Conservation (phyloP, 2,888 invertebrate genomes). For the Phlogophora meticulosa region DNA sequence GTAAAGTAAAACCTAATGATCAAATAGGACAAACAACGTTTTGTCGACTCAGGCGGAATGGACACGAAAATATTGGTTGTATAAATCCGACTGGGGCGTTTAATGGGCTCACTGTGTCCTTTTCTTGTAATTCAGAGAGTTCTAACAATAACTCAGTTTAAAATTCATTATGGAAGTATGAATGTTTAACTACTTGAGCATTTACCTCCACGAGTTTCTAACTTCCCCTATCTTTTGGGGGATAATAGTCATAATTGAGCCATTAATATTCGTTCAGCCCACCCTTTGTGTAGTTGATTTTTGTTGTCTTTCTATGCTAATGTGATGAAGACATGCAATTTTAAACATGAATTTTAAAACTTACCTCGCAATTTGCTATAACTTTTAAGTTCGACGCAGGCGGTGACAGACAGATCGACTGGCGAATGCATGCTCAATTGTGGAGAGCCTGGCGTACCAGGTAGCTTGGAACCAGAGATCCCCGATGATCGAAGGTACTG, state of each 20-base stretch:
- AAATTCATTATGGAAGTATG: conserved; percentile 17
- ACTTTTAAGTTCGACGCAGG: conserved; percentile 69
- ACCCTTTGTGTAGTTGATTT: conserved; percentile 23
- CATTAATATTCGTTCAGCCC: conserved; percentile 33
- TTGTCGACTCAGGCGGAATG: no score
- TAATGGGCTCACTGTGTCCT: neutral
- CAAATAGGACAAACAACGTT: no score
- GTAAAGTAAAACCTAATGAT: no score
- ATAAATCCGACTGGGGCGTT: neutral
- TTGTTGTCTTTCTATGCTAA: conserved; percentile 17
- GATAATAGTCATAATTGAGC: conserved; percentile 44
- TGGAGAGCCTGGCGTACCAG: conserved; percentile 83
- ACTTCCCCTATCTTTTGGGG: conserved; percentile 34
- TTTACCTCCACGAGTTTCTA: conserved; percentile 8
- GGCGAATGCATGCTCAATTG: conserved; percentile 91
- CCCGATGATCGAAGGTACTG: conserved; percentile 94
- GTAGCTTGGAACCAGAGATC: conserved; percentile 89
- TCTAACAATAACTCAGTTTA: conserved; percentile 27
- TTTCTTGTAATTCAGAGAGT: neutral
- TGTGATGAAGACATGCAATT: conserved; percentile 25
- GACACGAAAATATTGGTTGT: no score
- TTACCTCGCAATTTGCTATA: conserved; percentile 22
- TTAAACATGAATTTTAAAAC: conserved; percentile 2
- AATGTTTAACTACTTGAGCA: conserved; percentile 19
- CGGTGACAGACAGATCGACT: conserved; percentile 87